phyloP scores from a whole-genome alignment of 1,140 invertebrate species.

The Drosophila tristis region DNA sequence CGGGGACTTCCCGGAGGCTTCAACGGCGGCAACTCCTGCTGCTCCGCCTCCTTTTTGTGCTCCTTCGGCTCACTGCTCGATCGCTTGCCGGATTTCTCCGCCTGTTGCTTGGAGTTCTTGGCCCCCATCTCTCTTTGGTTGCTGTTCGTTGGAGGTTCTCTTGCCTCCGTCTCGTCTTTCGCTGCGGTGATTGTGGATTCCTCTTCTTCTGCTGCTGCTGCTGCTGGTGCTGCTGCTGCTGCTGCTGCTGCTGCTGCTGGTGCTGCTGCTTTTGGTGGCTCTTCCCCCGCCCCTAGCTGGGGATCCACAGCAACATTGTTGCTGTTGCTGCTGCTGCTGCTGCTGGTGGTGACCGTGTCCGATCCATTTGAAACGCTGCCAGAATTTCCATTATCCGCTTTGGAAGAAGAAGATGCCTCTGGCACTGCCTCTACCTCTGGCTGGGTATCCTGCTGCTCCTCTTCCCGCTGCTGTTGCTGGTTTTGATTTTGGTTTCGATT shows the following conservation, averaged over 20 bases:
- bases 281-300: conserved; percentile 1
- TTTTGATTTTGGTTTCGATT: conserved; percentile 73
- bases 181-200: conserved; percentile 15
- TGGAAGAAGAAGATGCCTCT: conserved; percentile 22
- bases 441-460: conserved; percentile 10
- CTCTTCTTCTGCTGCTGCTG: background rate
- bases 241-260: background rate
- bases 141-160: conserved; percentile 9
- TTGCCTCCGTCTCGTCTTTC: background rate
- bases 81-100: conserved; percentile 28
- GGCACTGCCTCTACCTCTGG: conserved; percentile 8
- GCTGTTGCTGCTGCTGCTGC: conserved; percentile 31
- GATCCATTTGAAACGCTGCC: conserved; percentile 75
- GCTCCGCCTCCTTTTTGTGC: conserved; percentile 4
- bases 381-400: conserved; percentile 74
- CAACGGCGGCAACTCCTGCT: background rate
- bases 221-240: background rate
- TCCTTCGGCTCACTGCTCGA: conserved; percentile 18
- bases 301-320: conserved; percentile 28
- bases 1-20: conserved; percentile 60
- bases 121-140: conserved; percentile 55
- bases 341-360: conserved; percentile 14
- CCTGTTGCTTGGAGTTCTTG: conserved; percentile 62
- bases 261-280: conserved; percentile 6
- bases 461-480: conserved; percentile 30